phyloP scores from a whole-genome alignment of 1,140 invertebrate genomes.

The Drosophila triauraria region DNA sequence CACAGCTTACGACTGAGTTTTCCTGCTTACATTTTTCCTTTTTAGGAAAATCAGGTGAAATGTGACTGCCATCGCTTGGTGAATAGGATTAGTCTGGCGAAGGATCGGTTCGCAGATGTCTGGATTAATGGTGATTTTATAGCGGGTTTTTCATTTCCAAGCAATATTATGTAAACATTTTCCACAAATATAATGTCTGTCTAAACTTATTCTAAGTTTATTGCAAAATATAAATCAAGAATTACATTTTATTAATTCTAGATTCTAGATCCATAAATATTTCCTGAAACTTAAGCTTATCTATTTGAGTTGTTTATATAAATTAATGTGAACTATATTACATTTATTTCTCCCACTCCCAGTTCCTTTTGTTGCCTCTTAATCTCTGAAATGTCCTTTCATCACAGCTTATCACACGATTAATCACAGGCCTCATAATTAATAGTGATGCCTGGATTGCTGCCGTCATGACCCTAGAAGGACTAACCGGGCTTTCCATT shows the following conservation, averaged over 20 bases:
- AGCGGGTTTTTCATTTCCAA: background rate
- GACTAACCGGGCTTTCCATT: conserved; percentile 35
- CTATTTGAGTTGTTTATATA: too few species aligned
- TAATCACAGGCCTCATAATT: conserved; percentile 39
- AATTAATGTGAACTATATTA: too few species aligned
- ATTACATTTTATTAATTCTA: too few species aligned
- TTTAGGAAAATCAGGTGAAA: background rate
- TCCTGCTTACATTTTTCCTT: background rate
- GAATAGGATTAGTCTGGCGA: conserved; percentile 25
- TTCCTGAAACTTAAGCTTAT: too few species aligned
- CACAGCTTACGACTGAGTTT: conserved; percentile 10
- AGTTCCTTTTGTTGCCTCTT: background rate
- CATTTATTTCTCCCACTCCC: too few species aligned
- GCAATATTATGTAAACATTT: background rate
- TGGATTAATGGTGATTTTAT: background rate
- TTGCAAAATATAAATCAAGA: too few species aligned
- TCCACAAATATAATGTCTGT: background rate
- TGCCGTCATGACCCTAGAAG: conserved; percentile 39
- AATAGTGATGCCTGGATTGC: conserved; percentile 24
- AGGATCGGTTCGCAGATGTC: conserved; percentile 1
- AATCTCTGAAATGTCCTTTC: background rate
- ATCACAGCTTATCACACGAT: conserved; percentile 6
- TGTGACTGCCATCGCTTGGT: conserved; percentile 6
- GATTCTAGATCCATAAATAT: too few species aligned
- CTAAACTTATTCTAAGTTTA: too few species aligned